phyloP scores from a whole-genome alignment of 2,113 vertebrate species.

The Polyodon spathula region DNA sequence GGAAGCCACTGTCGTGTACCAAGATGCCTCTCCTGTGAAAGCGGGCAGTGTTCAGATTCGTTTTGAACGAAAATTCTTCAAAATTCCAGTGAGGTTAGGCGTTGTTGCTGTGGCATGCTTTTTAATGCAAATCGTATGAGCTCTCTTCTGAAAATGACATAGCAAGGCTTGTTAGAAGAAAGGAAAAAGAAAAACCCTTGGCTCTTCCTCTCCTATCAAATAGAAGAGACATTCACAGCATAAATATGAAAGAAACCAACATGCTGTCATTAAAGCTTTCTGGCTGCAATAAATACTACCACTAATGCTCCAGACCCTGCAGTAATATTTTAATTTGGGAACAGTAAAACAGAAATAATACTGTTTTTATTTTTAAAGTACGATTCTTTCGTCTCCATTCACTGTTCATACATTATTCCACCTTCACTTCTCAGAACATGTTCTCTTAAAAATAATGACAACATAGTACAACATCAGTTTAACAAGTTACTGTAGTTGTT shows the following conservation, averaged over 20 bases:
- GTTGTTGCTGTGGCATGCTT: slow-evolving; percentile 45
- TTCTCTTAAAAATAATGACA: too few species aligned
- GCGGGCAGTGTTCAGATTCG: slow-evolving; percentile 43
- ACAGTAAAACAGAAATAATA: slow-evolving; percentile 17
- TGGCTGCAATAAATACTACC: slow-evolving; percentile 36
- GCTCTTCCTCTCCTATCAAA: slow-evolving; percentile 44
- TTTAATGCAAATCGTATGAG: slow-evolving; percentile 51
- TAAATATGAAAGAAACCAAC: slow-evolving; percentile 64
- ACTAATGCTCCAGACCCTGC: slow-evolving; percentile 40
- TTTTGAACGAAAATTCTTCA: slow-evolving; percentile 58
- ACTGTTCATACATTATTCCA: too few species aligned
- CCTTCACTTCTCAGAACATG: too few species aligned
- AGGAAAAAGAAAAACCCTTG: slow-evolving; percentile 35
- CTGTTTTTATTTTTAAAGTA: too few species aligned
- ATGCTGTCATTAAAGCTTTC: slow-evolving; percentile 48
- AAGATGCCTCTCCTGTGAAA: slow-evolving; percentile 32
- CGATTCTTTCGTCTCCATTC: too few species aligned
- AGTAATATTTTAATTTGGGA: slow-evolving; percentile 48
- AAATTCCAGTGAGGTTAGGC: slow-evolving; percentile 51
- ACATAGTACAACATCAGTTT: too few species aligned
- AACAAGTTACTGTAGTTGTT: too few species aligned
- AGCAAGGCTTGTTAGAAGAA: slow-evolving; percentile 2
- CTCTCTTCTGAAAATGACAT: slow-evolving; percentile 32
- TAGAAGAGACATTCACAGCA: slow-evolving; percentile 54
- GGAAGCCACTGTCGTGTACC: slow-evolving; percentile 22